Evolutionary conservation across 2,113 vertebrate species (phyloP).

Genomic region (Chroicocephalus ridibundus): DNA sequence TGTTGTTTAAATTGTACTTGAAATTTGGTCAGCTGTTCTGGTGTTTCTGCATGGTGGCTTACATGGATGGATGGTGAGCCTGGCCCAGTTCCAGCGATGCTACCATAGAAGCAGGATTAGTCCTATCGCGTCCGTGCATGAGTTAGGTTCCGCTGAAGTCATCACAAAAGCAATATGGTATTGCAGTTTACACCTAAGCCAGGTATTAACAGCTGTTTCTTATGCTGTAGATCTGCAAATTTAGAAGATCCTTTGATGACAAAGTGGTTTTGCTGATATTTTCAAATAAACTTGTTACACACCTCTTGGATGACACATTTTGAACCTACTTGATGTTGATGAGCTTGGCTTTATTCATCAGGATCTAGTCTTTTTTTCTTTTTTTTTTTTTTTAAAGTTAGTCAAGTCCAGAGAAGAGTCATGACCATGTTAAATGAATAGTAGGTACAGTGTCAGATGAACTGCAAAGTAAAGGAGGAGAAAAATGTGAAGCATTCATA

Average conservation of each 20-base stretch:
- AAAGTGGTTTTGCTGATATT: background rate
- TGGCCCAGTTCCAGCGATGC: background rate
- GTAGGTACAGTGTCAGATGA: background rate
- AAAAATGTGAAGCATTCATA: background rate
- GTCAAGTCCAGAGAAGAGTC: background rate
- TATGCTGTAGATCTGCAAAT: background rate
- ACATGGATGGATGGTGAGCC: too few relatives aligned
- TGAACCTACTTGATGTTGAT: background rate
- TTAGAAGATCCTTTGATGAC: background rate
- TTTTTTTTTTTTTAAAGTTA: background rate
- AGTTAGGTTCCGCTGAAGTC: background rate
- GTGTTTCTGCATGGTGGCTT: background rate
- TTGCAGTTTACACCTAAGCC: background rate
- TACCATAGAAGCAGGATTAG: background rate
- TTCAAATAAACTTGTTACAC: background rate
- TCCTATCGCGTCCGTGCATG: fast-evolving
- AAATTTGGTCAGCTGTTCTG: background rate
- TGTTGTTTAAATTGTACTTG: background rate
- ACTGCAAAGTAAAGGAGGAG: background rate
- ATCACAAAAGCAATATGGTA: too few relatives aligned
- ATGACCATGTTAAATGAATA: background rate
- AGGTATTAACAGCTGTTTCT: background rate
- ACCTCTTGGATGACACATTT: background rate
- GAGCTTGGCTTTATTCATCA: background rate
- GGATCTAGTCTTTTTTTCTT: background rate